phyloP scores from a whole-genome alignment of 1,140 invertebrate species.

The Papilio helenus region DNA sequence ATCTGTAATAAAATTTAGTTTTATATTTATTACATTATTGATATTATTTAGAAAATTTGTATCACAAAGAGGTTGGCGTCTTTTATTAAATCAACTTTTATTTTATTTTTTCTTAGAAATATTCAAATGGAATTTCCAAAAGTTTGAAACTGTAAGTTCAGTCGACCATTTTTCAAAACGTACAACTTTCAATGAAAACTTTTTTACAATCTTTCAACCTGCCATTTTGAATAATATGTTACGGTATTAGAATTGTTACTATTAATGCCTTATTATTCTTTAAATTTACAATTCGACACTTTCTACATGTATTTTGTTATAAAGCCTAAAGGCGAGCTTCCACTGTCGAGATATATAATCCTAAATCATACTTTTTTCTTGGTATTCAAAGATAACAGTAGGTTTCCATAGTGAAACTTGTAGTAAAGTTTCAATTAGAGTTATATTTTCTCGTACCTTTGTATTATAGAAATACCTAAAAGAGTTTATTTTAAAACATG shows the following conservation, averaged over 20 bases:
- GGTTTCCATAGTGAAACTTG: background rate
- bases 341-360: too few relatives aligned
- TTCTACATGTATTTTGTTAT: too few relatives aligned
- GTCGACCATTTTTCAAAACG: background rate
- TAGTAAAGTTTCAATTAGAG: background rate
- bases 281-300: too few relatives aligned
- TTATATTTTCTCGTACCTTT: background rate
- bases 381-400: background rate
- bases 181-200: background rate
- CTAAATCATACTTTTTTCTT: too few relatives aligned
- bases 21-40: background rate
- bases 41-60: background rate
- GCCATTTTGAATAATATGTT: background rate
- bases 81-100: background rate
- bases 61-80: background rate
- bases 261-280: too few relatives aligned
- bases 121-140: background rate
- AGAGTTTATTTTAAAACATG: constrained; percentile 18
- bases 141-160: background rate
- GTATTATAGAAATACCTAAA: background rate
- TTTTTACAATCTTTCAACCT: background rate
- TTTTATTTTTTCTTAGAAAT: background rate
- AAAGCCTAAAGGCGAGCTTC: too few relatives aligned
- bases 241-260: background rate
- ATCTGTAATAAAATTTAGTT: background rate